These are phyloP conservation scores for Siniperca knerii DNA, from an alignment of 2,113 vertebrate species.

Conservation along the genomic window DNA sequence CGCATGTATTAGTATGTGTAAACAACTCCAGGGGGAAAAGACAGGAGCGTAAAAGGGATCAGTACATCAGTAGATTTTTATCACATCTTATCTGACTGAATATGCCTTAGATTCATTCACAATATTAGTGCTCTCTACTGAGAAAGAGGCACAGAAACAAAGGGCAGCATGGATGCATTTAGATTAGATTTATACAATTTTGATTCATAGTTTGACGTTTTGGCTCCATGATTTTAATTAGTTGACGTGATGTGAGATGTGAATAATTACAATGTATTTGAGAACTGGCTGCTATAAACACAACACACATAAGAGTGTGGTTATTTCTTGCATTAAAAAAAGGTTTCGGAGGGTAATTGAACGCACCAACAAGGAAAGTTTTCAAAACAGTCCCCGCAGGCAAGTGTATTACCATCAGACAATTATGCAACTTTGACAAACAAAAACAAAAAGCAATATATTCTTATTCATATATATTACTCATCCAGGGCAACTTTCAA, in stretches of 20 bases:
- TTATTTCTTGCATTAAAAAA: not conserved
- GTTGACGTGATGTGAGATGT: not conserved
- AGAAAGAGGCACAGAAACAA: not conserved
- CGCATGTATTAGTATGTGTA: conserved; percentile 4
- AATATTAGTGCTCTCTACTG: not conserved
- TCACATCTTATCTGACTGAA: not conserved
- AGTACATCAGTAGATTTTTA: conserved; percentile 7
- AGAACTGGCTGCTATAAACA: not conserved
- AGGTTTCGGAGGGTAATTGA: not conserved
- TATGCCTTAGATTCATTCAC: not conserved
- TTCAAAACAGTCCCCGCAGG: not conserved
- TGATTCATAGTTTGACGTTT: not conserved
- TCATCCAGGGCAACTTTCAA: not conserved
- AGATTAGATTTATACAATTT: not conserved
- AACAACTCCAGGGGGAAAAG: conserved; percentile 21
- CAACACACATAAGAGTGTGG: not conserved
- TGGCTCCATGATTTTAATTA: not conserved
- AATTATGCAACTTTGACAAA: not conserved
- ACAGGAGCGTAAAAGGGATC: not conserved
- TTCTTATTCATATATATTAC: not conserved
- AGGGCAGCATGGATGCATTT: not conserved
- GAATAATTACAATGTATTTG: not conserved
- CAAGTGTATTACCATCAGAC: not conserved
- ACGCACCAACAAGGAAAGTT: not conserved
- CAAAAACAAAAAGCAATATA: not conserved